These are phyloP conservation scores for Mycetomoellerius zeteki DNA, from an alignment of 1,140 invertebrate genomes.

Conservation along the genomic window DNA sequence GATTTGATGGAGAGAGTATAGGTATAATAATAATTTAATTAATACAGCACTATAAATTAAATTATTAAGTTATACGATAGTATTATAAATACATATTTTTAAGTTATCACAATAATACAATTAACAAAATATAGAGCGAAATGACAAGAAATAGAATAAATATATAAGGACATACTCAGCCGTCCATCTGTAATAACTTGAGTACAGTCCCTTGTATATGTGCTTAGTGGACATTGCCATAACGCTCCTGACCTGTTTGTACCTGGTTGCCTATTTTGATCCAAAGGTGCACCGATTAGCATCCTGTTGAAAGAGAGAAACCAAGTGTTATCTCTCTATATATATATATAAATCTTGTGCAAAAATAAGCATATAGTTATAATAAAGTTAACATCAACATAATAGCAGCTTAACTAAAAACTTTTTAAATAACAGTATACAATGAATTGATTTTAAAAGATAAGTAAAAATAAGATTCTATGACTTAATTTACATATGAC, in stretches of 20 bases:
- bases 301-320: slow-evolving; percentile 89
- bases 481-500: not conserved
- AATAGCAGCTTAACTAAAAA: not conserved
- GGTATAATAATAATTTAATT: not conserved
- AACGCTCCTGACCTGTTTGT: slow-evolving; percentile 95
- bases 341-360: not conserved
- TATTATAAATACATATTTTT: slow-evolving; percentile 49
- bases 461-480: not conserved
- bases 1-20: slow-evolving; percentile 13
- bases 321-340: not conserved
- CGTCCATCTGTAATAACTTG: slow-evolving; percentile 96
- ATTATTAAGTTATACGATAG: slow-evolving; percentile 7
- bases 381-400: not conserved
- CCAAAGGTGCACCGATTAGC: slow-evolving; percentile 96
- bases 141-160: not conserved
- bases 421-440: not conserved
- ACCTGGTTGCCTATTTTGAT: slow-evolving; percentile 93
- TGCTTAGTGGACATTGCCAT: slow-evolving; percentile 94
- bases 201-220: slow-evolving; percentile 90
- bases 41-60: slow-evolving; percentile 12
- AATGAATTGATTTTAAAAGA: too few species aligned
- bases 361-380: not conserved
- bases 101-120: slow-evolving; percentile 34
- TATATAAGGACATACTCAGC: slow-evolving; percentile 88
- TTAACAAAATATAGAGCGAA: not conserved